These are phyloP conservation scores for Prostheceraeus crozeri DNA, from an alignment of 2,888 invertebrate species.

Conservation along the genomic window DNA sequence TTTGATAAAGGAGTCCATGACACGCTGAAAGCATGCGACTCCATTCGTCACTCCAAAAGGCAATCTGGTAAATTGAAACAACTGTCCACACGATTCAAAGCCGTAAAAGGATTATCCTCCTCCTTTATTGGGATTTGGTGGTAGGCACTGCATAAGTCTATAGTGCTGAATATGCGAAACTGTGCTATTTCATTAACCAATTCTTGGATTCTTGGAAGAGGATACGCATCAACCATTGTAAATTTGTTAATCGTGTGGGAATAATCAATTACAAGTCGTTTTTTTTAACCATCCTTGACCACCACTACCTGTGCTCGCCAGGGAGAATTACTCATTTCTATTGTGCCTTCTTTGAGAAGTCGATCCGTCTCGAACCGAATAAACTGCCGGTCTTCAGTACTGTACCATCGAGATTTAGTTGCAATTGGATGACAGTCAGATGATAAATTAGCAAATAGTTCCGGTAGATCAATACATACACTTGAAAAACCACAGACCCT, in stretches of 20 bases:
- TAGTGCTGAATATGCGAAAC: conserved; percentile 8
- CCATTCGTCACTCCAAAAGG: conserved; percentile 26
- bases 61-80: conserved; percentile 22
- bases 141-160: conserved; percentile 24
- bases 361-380: conserved; percentile 15
- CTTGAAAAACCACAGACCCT: not conserved
- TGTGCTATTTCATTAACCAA: conserved; percentile 9
- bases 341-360: conserved; percentile 32
- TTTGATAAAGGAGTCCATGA: conserved; percentile 23
- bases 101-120: conserved; percentile 14
- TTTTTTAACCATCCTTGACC: conserved; percentile 36
- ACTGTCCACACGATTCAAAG: conserved; percentile 5
- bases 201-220: conserved; percentile 39
- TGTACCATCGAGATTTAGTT: conserved; percentile 29
- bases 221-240: conserved; percentile 41
- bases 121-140: conserved; percentile 17
- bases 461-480: conserved; percentile 7
- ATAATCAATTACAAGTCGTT: conserved; percentile 41
- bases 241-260: conserved; percentile 42
- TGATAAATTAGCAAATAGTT: conserved; percentile 23
- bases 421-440: conserved; percentile 29
- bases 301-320: conserved; percentile 41
- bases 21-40: conserved; percentile 10
- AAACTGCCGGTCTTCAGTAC: conserved; percentile 14
- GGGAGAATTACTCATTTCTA: conserved; percentile 40